Evolutionary conservation across 1,140 invertebrate genomes (phyloP).

Genomic region (Meloidogyne hapla): DNA sequence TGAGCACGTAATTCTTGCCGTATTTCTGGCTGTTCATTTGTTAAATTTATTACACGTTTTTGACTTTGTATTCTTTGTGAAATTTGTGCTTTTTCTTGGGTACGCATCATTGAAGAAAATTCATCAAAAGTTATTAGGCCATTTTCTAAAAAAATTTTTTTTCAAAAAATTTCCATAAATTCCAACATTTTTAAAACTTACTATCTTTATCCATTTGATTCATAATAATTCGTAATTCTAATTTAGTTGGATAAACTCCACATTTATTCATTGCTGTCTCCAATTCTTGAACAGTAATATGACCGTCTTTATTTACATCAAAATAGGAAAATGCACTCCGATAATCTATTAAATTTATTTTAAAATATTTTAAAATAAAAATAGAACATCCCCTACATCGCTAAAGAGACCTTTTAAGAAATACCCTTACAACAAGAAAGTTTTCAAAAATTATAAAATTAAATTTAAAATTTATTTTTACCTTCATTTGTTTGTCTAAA

Average conservation of each 20-base stretch:
- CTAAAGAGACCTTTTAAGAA: too few relatives aligned
- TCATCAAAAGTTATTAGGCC: conserved; percentile 64
- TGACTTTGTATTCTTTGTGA: conserved; percentile 13
- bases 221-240: conserved; percentile 60
- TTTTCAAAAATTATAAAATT: too few relatives aligned
- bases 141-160: conserved; percentile 48
- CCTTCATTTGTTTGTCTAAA: conserved; percentile 22
- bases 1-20: conserved; percentile 55
- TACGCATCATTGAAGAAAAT: conserved; percentile 56
- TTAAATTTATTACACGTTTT: neutral
- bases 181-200: conserved; percentile 35
- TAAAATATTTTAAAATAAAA: too few relatives aligned
- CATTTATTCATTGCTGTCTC: conserved; percentile 63
- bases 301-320: conserved; percentile 63
- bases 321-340: conserved; percentile 58
- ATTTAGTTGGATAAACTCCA: conserved; percentile 56
- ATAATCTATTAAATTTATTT: conserved; percentile 60
- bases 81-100: conserved; percentile 30
- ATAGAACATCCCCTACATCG: too few relatives aligned
- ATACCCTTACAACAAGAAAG: too few relatives aligned
- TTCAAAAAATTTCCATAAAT: neutral
- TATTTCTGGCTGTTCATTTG: conserved; percentile 37
- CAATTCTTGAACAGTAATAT: conserved; percentile 57
- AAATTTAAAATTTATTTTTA: neutral
- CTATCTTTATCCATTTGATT: conserved; percentile 58